These are phyloP conservation scores for Apocrypta bakeri DNA, from an alignment of 1,140 invertebrate genomes.

Conservation along the genomic window DNA sequence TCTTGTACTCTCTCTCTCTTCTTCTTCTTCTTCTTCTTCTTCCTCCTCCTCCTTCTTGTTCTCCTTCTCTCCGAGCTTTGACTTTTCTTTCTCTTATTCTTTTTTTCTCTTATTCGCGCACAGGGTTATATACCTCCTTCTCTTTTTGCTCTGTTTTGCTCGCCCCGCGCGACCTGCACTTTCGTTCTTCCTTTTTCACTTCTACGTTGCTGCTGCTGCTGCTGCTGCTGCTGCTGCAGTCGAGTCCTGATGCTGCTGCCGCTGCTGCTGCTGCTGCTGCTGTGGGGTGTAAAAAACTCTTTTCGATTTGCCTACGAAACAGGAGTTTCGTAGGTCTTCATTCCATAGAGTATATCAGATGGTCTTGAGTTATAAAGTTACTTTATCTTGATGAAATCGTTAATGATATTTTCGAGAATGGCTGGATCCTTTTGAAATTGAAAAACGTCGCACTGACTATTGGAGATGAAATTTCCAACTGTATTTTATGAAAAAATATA, in stretches of 20 bases:
- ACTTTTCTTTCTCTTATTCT: conserved; percentile 47
- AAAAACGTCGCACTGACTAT: too few relatives aligned
- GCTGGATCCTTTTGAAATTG: too few relatives aligned
- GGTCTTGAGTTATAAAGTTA: too few relatives aligned
- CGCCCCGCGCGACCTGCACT: conserved; percentile 7
- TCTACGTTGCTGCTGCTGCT: background rate
- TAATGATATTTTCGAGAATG: too few relatives aligned
- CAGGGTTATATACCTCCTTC: conserved; percentile 20
- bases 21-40: background rate
- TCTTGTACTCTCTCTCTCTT: conserved; percentile 17
- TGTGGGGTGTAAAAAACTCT: conserved; percentile 2
- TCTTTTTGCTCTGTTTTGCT: conserved; percentile 45
- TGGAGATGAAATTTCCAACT: too few relatives aligned
- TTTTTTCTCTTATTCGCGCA: conserved; percentile 43
- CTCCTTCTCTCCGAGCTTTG: background rate
- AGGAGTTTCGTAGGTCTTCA: background rate
- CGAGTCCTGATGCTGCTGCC: background rate
- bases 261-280: background rate
- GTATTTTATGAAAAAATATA: too few relatives aligned
- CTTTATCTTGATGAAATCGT: too few relatives aligned
- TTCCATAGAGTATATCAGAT: background rate
- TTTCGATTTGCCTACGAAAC: background rate
- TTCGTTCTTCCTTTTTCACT: conserved; percentile 11
- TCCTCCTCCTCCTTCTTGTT: background rate
- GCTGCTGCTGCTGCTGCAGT: background rate